Evolutionary conservation across 2,797 vertebrate genomes (phyloP).

Genomic region (Rhodeus uyekii): DNA sequence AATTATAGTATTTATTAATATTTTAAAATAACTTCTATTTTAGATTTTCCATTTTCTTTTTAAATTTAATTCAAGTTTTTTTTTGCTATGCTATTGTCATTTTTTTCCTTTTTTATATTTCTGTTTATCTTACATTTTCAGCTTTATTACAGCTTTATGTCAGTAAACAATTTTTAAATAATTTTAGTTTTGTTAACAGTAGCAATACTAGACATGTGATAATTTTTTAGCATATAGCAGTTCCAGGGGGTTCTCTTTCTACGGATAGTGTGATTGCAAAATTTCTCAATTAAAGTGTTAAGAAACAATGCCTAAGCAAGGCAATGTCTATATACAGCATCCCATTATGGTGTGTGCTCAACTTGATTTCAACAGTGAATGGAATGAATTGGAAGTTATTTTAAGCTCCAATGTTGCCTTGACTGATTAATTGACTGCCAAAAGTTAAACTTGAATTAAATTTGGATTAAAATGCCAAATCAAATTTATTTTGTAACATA

Average conservation of each 20-base stretch:
- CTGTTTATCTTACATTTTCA: background rate
- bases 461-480: too few species aligned
- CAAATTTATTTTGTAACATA: too few species aligned
- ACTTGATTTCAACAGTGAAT: background rate
- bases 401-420: background rate
- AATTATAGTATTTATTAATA: background rate
- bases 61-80: too few species aligned
- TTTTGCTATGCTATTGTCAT: background rate
- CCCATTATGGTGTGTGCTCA: background rate
- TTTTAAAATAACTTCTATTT: background rate
- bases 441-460: too few species aligned
- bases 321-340: background rate
- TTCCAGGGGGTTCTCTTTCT: background rate
- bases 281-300: background rate
- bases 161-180: background rate
- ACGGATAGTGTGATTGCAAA: background rate
- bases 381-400: background rate
- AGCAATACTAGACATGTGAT: background rate
- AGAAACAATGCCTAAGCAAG: background rate
- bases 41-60: too few species aligned
- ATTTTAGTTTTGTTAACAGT: background rate
- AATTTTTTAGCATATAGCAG: background rate
- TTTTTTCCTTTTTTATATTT: background rate
- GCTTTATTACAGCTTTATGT: background rate
- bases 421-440: background rate